Percentiles rank a stretch among this genome's conserved stretches.
phyloP scores from a whole-genome alignment of 2,113 vertebrate genomes.

The Crotalus horridus region DNA sequence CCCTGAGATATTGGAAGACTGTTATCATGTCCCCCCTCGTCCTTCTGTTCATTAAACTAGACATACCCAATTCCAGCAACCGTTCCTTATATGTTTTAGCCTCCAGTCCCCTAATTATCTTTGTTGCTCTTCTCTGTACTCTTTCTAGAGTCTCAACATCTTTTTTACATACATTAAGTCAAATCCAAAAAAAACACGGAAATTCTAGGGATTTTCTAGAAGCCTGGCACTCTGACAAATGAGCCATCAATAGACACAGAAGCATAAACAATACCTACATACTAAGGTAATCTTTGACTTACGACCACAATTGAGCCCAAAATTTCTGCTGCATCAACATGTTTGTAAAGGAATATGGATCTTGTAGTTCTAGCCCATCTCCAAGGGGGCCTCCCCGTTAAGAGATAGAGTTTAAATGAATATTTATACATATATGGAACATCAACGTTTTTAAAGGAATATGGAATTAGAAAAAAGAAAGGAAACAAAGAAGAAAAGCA shows the following conservation, averaged over 20 bases:
- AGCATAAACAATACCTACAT: neutral
- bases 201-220: neutral
- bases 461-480: neutral
- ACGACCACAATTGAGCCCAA: neutral
- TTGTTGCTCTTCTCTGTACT: too few species aligned
- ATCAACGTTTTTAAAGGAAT: neutral
- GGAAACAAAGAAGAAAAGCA: neutral
- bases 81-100: too few species aligned
- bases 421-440: neutral
- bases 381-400: neutral
- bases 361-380: neutral
- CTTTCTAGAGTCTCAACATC: too few species aligned
- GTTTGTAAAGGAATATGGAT: neutral
- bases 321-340: neutral
- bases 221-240: neutral
- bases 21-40: too few species aligned
- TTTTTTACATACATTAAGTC: too few species aligned
- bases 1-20: too few species aligned
- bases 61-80: too few species aligned
- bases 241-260: neutral
- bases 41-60: too few species aligned
- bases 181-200: neutral
- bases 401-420: neutral
- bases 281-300: neutral
- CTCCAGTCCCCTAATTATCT: too few species aligned